phyloP scores from a whole-genome alignment of 1,140 invertebrate genomes.

The Camponotus vicinus region DNA sequence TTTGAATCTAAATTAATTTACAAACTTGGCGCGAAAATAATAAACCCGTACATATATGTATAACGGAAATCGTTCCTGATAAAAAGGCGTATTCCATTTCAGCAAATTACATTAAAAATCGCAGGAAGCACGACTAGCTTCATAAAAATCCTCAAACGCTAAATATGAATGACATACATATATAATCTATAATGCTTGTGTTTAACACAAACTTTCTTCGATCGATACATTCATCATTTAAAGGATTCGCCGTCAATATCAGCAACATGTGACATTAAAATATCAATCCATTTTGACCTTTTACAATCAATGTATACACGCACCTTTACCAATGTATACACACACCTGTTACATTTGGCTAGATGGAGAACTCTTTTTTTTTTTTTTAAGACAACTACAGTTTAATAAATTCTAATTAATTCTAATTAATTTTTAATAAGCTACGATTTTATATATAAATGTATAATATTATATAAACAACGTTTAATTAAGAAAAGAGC shows the following conservation, averaged over 20 bases:
- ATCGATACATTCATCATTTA: not conserved
- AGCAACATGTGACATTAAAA: not conserved
- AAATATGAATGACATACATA: not conserved
- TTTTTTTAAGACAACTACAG: not conserved
- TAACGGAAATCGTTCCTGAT: not conserved
- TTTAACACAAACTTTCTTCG: not conserved
- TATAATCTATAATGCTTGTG: not conserved
- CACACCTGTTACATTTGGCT: not conserved
- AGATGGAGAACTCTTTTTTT: not conserved
- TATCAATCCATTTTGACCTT: not conserved
- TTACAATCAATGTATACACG: not conserved
- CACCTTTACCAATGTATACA: not conserved
- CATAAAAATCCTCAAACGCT: not conserved
- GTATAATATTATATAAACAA: no score
- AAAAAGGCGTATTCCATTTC: not conserved
- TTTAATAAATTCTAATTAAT: not conserved
- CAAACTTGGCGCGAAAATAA: constrained; percentile 50
- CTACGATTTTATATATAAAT: no score
- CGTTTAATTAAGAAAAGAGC: no score
- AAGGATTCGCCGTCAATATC: constrained; percentile 18
- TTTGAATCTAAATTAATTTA: constrained; percentile 38
- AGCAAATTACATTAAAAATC: constrained; percentile 3
- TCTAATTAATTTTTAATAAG: no score
- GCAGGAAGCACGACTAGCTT: constrained; percentile 34
- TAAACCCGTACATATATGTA: constrained; percentile 42